Evolutionary conservation across 2,888 invertebrate genomes (phyloP), one percentile per base, ranked within the genome.

Genomic region (Agriotes lineatus): DNA sequence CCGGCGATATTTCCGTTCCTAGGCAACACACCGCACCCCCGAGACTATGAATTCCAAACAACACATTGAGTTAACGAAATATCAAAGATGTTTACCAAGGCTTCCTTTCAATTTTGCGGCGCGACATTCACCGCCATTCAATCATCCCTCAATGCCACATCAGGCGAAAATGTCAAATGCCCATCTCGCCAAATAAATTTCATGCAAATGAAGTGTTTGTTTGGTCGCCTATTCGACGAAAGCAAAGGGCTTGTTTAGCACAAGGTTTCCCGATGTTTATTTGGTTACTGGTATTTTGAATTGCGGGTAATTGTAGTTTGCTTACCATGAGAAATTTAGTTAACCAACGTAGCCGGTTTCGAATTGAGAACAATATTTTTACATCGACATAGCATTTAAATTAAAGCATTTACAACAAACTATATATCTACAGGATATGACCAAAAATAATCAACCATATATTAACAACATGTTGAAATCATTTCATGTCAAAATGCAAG

Each of bases 181-280:
- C 45, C 33, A 30, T 60, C 44, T 35, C 18, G 20, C 14, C 30
- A 48, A 48, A 60, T 48, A 48, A 60, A 60, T 45, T 60, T 60
- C 33, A 60, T 60, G 59, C 35, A 60, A 60, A 60, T 60, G 45
- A 20, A 48, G 48, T 48, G 59, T 60, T 60, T 48, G 59, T 48
- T 44, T 44, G 22, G 12, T 60, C 59, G 59, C 48, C 33, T 60
- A 60, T 60, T 60, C 30, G 22, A 19, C 30, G 33, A 20, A 44
- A 60, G 35, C 44, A 30, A 60, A 48, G 33, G 45, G 16, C 59
- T 60, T 14, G 42, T 42, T 42, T 1, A 42, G 42, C 1, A 18
- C 59, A 35, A 48, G 16, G 59, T 59, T 45, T 45, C 14, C 59
- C 30, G n/a, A n/a, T 60, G 12, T 9, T 4, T 7, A 18, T 16